Base-by-base conservation (phyloP, 2,888 invertebrate genomes). In the Malthinus seriepunctatus region DNA sequence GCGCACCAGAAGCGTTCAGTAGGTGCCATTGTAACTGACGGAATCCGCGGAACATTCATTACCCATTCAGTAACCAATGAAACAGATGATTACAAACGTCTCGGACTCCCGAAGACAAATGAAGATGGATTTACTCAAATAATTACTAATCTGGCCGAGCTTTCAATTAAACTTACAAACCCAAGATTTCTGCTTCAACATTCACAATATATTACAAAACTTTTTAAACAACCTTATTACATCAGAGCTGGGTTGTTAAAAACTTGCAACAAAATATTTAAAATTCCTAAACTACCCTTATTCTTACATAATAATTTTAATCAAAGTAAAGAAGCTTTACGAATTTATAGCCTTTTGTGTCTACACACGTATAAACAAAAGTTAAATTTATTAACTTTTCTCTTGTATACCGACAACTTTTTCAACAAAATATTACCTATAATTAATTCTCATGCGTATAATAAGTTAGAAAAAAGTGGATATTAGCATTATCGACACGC, bases 81-180 rank as follows among this genome's bases (percentile, higher is more conserved):
- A 78, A 79, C 76, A 78, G 78, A 79, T 79, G 78, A 79, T 79
- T 78, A 76, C 77, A 70, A 76, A 76, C 77, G 75, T 77, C 76
- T 77, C 76, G 76, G 76, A 74, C 76, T 72, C 62, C 63, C 60
- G 66, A 71, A 69, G 77, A 78, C 76, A 78, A 78, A 79, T 78
- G 77, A 76, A 78, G 78, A 79, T 76, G 74, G 73, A 79, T 79
- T 71, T 71, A 65, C 72, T 70, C 74, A 71, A 78, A 79, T 79
- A 78, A 79, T 78, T 78, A 78, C 79, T 77, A 77, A 78, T 79
- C 77, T 78, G 78, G 78, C 79, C 79, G 76, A 76, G 76, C 78
- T 73, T 76, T 75, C 74, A 74, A 73, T 76, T 75, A 71, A 66
- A 61, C 54, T 61, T 49, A 47, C 48, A 56, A 61, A 57, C 57